Evolutionary conservation across 2,888 invertebrate species (phyloP).

Genomic region (Brassicogethes aeneus): DNA sequence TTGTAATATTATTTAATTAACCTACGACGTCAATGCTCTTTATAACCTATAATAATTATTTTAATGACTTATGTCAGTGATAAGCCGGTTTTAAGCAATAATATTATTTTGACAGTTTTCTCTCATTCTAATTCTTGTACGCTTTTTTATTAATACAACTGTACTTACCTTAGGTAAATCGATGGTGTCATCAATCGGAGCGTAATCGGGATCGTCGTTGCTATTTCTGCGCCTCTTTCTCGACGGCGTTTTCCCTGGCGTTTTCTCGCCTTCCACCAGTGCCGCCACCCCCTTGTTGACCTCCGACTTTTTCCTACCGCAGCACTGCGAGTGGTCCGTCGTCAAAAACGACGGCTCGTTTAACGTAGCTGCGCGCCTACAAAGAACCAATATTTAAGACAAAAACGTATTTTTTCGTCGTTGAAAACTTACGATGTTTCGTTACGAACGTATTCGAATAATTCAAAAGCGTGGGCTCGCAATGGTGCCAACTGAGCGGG

Average conservation of each 20-base stretch:
- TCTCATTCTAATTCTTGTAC: too few species aligned
- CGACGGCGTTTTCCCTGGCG: too few species aligned
- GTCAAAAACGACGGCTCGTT: constrained; percentile 35
- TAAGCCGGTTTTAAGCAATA: too few species aligned
- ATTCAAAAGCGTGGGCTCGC: constrained; percentile 62
- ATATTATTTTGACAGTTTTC: too few species aligned
- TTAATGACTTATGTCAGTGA: too few species aligned
- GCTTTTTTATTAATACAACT: too few species aligned
- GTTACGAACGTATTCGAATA: constrained; percentile 57
- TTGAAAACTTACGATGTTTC: constrained; percentile 49
- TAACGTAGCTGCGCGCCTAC: constrained; percentile 41
- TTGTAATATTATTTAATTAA: too few species aligned
- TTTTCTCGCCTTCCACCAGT: too few species aligned
- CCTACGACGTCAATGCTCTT: too few species aligned
- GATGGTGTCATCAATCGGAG: constrained; percentile 16
- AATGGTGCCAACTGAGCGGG: constrained; percentile 55
- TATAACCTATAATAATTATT: too few species aligned
- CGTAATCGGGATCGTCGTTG: constrained; percentile 26
- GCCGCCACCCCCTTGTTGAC: too few species aligned
- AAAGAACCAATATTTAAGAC: constrained; percentile 16
- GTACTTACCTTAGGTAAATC: neutral
- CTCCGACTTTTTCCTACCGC: constrained; percentile 28
- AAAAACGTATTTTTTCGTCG: neutral
- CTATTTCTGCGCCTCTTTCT: constrained; percentile 18
- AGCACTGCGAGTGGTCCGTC: constrained; percentile 30